phyloP scores from a whole-genome alignment of 1,140 invertebrate species.

The Araneus ventricosus region DNA sequence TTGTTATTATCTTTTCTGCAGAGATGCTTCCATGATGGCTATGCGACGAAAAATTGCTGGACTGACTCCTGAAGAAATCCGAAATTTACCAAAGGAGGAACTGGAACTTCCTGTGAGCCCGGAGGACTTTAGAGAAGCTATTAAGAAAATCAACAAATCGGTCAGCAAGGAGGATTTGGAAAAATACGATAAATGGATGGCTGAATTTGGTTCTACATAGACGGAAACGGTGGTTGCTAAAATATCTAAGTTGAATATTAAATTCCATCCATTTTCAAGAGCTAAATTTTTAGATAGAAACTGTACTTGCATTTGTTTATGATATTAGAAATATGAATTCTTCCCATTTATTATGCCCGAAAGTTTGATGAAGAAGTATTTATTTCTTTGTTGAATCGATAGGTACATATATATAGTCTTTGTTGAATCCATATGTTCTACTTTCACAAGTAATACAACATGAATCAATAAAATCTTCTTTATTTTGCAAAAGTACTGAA shows the following conservation, averaged over 20 bases:
- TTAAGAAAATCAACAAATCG: conserved; percentile 97
- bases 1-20: conserved; percentile 79
- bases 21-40: conserved; percentile 99
- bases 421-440: too few relatives aligned
- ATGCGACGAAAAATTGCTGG: conserved; percentile 97
- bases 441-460: too few relatives aligned
- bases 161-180: conserved; percentile 97
- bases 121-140: conserved; percentile 94
- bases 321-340: not conserved
- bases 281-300: not conserved
- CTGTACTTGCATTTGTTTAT: not conserved
- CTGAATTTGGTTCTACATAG: conserved; percentile 93
- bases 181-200: conserved; percentile 99
- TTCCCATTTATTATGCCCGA: not conserved
- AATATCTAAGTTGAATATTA: not conserved
- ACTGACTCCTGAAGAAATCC: conserved; percentile 96
- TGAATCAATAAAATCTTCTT: too few relatives aligned
- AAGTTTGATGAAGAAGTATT: not conserved
- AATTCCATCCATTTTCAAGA: not conserved
- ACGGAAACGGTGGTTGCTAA: not conserved
- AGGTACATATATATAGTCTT: too few relatives aligned
- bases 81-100: conserved; percentile 96
- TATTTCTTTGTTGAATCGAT: not conserved
- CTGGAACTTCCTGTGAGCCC: conserved; percentile 95
- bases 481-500: too few relatives aligned